phyloP scores from a whole-genome alignment of 64 coral and sea anemone genomes.

The Porites lutea region DNA sequence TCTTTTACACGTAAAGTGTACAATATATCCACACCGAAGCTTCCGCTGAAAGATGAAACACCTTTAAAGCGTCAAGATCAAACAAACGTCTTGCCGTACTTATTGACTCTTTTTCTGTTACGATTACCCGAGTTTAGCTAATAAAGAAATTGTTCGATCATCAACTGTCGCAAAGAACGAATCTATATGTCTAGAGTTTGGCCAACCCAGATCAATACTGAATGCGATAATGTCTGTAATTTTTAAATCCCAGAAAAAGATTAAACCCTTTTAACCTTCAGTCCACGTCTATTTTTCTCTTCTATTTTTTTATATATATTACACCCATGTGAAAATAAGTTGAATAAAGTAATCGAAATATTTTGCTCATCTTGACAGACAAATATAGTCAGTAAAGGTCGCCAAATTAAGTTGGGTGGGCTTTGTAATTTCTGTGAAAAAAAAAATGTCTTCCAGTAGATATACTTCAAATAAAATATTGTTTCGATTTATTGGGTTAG shows the following conservation, averaged over 20 bases:
- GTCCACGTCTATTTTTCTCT: no score
- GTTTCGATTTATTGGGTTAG: conserved; percentile 5
- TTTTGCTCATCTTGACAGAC: no score
- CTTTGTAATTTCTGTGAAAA: not conserved
- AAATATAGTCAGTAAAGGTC: no score
- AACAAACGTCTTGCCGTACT: not conserved
- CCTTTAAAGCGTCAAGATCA: not conserved
- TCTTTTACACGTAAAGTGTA: not conserved
- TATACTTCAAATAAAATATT: not conserved
- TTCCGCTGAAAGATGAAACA: not conserved
- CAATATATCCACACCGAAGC: not conserved
- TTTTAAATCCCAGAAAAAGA: no score
- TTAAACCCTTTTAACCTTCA: no score
- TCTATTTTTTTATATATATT: no score
- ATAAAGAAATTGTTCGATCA: not conserved
- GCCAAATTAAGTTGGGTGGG: no score
- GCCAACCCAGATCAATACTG: no score
- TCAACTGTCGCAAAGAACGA: not conserved
- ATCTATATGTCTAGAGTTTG: not conserved
- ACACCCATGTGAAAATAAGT: no score
- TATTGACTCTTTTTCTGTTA: conserved; percentile 7
- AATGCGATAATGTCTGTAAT: no score
- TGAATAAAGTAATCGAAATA: not conserved
- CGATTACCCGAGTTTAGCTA: not conserved
- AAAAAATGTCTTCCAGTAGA: not conserved